Percentiles rank a stretch among this genome's conserved stretches.
phyloP scores from a whole-genome alignment of 2,797 vertebrate species.

The Girardinus metallicus region DNA sequence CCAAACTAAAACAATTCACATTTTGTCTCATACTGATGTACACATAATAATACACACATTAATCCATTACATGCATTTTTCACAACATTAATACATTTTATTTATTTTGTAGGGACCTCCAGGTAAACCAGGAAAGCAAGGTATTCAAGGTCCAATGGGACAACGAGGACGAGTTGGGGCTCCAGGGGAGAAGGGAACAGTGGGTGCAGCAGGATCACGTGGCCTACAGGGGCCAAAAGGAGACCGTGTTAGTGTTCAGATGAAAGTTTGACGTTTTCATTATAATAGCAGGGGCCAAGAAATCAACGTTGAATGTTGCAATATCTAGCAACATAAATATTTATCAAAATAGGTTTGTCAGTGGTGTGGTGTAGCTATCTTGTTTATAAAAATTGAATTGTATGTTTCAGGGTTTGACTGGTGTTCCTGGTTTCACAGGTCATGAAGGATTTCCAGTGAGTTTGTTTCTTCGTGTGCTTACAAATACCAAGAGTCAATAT shows the following conservation, averaged over 20 bases:
- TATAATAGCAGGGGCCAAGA: neutral
- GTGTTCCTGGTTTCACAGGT: constrained; percentile 68
- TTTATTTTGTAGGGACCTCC: constrained; percentile 56
- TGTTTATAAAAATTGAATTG: neutral
- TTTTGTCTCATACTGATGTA: neutral
- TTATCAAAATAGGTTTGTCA: neutral
- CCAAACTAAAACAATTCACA: neutral
- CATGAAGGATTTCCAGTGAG: constrained; percentile 67
- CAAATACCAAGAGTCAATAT: neutral
- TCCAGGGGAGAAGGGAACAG: constrained; percentile 64
- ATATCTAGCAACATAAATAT: neutral
- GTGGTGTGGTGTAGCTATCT: neutral
- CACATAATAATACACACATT: neutral
- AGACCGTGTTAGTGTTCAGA: constrained; percentile 53
- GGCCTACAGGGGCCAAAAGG: constrained; percentile 67
- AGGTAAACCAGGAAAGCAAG: constrained; percentile 59
- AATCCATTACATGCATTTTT: neutral
- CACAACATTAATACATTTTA: neutral
- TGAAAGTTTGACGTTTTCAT: neutral
- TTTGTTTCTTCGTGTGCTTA: constrained; percentile 26
- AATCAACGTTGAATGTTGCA: neutral
- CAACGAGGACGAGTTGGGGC: constrained; percentile 39
- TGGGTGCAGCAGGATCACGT: constrained; percentile 51
- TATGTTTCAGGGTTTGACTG: constrained; percentile 66
- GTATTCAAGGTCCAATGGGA: constrained; percentile 53